Conservation (phyloP, 2,888 invertebrate genomes). For the Argyresthia albistria region DNA sequence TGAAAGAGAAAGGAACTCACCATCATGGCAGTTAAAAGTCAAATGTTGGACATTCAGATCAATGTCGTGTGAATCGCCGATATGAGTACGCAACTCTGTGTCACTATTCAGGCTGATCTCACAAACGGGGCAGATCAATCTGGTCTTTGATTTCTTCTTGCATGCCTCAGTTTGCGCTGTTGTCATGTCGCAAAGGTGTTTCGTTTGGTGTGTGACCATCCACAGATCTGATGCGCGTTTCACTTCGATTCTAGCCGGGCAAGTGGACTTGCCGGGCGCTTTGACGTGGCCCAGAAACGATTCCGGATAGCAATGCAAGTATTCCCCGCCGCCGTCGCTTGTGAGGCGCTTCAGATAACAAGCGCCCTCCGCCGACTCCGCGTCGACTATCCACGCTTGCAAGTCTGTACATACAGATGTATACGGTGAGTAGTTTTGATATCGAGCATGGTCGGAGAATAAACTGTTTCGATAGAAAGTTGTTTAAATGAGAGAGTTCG, state of each 20-base stretch:
- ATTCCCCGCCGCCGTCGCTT: neutral
- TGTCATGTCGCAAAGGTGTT: neutral
- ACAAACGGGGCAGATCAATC: neutral
- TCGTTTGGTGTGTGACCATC: neutral
- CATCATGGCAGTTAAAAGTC: constrained; percentile 3
- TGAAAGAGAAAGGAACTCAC: constrained; percentile 5
- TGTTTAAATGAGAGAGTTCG: too few relatives aligned
- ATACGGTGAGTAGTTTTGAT: too few relatives aligned
- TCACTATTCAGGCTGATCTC: neutral
- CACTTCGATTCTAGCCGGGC: constrained; percentile 3
- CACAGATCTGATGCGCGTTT: neutral
- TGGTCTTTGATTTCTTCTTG: neutral
- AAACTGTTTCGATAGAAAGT: too few relatives aligned
- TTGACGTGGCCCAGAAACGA: neutral
- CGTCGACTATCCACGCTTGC: constrained; percentile 5
- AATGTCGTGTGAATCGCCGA: neutral
- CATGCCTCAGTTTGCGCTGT: neutral
- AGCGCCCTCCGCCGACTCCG: constrained; percentile 3
- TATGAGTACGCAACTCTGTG: neutral
- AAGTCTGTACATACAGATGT: constrained; percentile 3
- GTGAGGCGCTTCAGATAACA: neutral
- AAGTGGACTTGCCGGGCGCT: neutral
- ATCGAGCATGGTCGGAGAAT: too few relatives aligned
- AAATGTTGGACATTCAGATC: constrained; percentile 3
- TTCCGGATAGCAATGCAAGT: constrained; percentile 3